Evolutionary conservation across 2,797 vertebrate species (phyloP), one percentile per base, ranked within the genome.

Genomic region (Gymnothorax javanicus): DNA sequence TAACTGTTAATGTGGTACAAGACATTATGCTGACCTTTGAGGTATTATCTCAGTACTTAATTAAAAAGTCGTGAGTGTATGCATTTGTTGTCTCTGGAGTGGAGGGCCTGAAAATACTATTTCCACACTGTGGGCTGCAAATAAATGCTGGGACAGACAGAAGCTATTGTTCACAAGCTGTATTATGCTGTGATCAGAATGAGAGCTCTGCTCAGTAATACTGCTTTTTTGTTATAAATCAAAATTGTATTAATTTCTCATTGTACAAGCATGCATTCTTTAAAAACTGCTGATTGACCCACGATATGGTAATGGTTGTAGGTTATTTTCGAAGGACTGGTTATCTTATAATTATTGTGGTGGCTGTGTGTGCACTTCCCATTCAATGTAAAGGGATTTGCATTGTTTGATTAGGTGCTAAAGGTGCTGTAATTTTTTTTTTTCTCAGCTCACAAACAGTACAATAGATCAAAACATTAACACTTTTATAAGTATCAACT

Each of bases 21-120:
- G 56, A 81, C 50, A n/a, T 56, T 81, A 56, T 12, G 77, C 52
- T 81, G 77, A 81, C 77, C 77, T 81, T 52, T 81, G 23, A 7
- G 77, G 50, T 81, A 56, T 20, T 81, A 56, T 81, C 77, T 23
- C 77, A 23, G 77, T 7, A 20, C 52, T 81, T 81, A 56, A 81
- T 81, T 81, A 81, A 77, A 56, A 52, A 81, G 75, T 81, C 17
- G 1, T 77, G 77, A 23, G 50, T 81, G 50, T 56, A 20, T 81
- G 43, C 43, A 17, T 50, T 43, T 77, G 73, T 50, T 1, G 13
- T 43, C 50, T 81, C 77, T 9, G 77, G 77, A 56, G 50, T 56
- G 77, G 11, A 5, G 43, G 73, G 33, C 52, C 77, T 56, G 77
- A 56, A 56, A 81, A 81, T 43, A 20, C 52, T 2, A 7, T 17